Evolutionary conservation across 1,140 invertebrate genomes (phyloP), one percentile per base, ranked within the genome.

Genomic region (Drosophila dunni): DNA sequence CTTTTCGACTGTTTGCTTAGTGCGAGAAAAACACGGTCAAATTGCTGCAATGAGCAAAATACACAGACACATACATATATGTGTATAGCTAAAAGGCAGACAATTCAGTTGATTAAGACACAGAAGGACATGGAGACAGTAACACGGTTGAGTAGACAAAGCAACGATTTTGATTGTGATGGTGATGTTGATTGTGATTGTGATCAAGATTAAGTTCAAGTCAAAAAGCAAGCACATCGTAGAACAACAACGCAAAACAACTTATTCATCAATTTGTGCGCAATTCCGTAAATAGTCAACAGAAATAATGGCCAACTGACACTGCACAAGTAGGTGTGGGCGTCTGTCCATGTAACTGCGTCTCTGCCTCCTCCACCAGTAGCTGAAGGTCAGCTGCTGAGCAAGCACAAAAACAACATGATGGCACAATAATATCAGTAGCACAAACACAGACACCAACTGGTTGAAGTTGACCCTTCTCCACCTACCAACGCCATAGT

Each of bases 181-280:
- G 65, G 46, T 54, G 56, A 50, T 51, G 24, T 29, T 29, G 24
- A 29, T 51, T 63, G 48, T 20, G 54, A 69, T 75, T 78, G 67
- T 75, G 74, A 78, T 78, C 76, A 78, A 71, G 76, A 78, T 78
- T 75, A 75, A 72, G 76, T 62, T 67, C 36, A 61, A 75, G 75
- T 75, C 72, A 73, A 77, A 62, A 62, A 77, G 58, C 53, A 58
- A 56, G 29, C 44, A 20, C 45, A 69, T 42, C 50, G 51, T 56
- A 1, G 17, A 64, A 42, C 48, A 64, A 53, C 48, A 64, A 34
- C 48, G 53, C 42, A 71, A 71, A 75, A 75, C 73, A 75, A 78
- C 73, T 78, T 78, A 78, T 78, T 75, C 76, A 78, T 78, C 76
- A 78, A 78, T 78, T 78, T 78, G 76, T 75, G 66, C 53, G 76